A percentile compares a stretch with the other conserved stretches of the same genome.
These are phyloP conservation scores for Pristionchus fissidentatus DNA, from an alignment of 2,888 invertebrate species.

Conservation along the genomic window DNA sequence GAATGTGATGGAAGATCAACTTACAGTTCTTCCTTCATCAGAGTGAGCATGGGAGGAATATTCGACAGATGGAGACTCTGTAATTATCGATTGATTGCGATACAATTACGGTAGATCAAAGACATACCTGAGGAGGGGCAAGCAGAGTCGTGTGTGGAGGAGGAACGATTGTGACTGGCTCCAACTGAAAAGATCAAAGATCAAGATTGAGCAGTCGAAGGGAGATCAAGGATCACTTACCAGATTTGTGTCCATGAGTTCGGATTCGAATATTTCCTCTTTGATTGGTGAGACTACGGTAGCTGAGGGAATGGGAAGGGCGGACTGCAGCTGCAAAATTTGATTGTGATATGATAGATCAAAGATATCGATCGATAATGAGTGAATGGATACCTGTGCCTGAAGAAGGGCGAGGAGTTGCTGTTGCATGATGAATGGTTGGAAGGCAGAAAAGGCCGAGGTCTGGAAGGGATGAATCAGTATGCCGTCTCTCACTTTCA, in stretches of 20 bases:
- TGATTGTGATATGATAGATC: background rate
- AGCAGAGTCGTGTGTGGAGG: conserved; percentile 22
- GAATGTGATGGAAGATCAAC: background rate
- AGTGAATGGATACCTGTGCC: conserved; percentile 40
- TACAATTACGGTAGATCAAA: background rate
- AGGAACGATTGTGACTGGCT: conserved; percentile 7
- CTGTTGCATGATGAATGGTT: conserved; percentile 46
- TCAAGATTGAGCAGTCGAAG: background rate
- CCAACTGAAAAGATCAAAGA: background rate
- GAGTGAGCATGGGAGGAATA: background rate
- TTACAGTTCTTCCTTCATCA: conserved; percentile 36
- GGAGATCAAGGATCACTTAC: conserved; percentile 39
- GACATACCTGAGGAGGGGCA: conserved; percentile 12
- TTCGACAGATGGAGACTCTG: conserved; percentile 5
- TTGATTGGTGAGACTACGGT: background rate
- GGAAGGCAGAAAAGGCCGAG: conserved; percentile 40
- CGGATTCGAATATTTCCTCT: background rate
- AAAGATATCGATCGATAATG: background rate
- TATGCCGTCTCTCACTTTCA: background rate
- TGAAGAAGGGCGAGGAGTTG: conserved; percentile 41
- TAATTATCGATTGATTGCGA: background rate
- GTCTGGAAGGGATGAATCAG: background rate
- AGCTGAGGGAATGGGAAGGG: conserved; percentile 44
- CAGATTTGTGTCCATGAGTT: background rate
- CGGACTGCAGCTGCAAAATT: conserved; percentile 36